Evolutionary conservation across 2,113 vertebrate species (phyloP), one percentile per base, ranked within the genome.

Genomic region (Tetrao urogallus): DNA sequence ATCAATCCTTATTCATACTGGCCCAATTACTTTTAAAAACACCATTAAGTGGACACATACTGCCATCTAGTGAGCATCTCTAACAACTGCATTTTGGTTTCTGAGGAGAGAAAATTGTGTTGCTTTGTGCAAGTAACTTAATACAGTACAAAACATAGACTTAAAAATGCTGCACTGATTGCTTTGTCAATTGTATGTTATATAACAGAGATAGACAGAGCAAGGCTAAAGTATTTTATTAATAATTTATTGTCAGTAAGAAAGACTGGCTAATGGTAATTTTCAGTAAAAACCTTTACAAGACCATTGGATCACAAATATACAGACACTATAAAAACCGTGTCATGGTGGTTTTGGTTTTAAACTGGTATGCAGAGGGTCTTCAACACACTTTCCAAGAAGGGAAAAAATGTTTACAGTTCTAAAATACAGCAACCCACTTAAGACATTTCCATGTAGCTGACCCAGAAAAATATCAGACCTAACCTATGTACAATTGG

Each of bases 191-290:
- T 74, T 66, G 47, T 75, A 72, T 66, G 67, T 84, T 66, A 92
- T 82, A 88, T 77, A 91, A 95, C 32, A 97, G 83, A 97, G 97
- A 95, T 97, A 94, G 45, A 94, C 92, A 86, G 95, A 95, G 85
- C 89, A 96, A 97, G 97, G 94, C 95, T 95, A 93, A 96, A 97
- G 89, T 97, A 97, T 99, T 99, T 99, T 98, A 99, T 98, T 99
- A 99, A 99, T 99, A 99, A 99, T 99, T 99, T 99, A 99, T 99
- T 99, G 98, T 99, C 99, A 99, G 98, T 99, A 99, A 98, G 99
- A 99, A 99, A 99, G 98, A 98, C 98, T 98, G 98, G 98, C 98
- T 99, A 98, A 99, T 99, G 99, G 98, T 98, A 99, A 98, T 98
- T 99, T 98, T 99, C 98, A 98, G 99, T 99, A 99, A 99, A 99